These are phyloP conservation scores for Muntiacus muntjak DNA, from an alignment of 2,113 vertebrate species.

Conservation along the genomic window DNA sequence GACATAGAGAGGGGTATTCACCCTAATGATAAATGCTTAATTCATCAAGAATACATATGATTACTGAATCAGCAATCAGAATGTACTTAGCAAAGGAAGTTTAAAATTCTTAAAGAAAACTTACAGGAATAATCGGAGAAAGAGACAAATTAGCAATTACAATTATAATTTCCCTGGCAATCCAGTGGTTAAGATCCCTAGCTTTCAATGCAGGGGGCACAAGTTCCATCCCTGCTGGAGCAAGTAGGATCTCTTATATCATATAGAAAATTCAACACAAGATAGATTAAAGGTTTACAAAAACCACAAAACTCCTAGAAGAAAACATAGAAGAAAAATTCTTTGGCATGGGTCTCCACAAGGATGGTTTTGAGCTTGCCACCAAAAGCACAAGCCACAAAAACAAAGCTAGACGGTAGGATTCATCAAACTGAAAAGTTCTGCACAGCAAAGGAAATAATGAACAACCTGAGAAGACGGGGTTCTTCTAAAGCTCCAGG, in stretches of 20 bases:
- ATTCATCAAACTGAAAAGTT: background rate
- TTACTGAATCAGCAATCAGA: background rate
- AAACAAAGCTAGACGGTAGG: background rate
- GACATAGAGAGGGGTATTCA: background rate
- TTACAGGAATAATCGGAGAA: background rate
- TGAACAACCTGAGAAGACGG: background rate
- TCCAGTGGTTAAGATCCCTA: no score
- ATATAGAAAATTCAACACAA: background rate
- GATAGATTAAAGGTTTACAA: background rate
- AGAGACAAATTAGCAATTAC: background rate
- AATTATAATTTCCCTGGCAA: no score
- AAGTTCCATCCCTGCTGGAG: no score
- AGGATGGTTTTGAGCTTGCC: background rate
- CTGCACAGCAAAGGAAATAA: background rate
- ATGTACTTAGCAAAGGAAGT: background rate
- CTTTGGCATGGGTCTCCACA: background rate
- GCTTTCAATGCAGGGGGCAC: no score
- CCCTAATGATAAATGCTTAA: background rate
- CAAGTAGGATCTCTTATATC: background rate
- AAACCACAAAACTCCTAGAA: background rate
- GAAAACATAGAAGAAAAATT: background rate
- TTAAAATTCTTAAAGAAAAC: background rate
- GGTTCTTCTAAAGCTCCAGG: accelerated
- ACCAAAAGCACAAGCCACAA: background rate
- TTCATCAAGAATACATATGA: background rate